Base-by-base conservation (phyloP, 2,113 vertebrate genomes). In the Sebastes fasciatus region DNA sequence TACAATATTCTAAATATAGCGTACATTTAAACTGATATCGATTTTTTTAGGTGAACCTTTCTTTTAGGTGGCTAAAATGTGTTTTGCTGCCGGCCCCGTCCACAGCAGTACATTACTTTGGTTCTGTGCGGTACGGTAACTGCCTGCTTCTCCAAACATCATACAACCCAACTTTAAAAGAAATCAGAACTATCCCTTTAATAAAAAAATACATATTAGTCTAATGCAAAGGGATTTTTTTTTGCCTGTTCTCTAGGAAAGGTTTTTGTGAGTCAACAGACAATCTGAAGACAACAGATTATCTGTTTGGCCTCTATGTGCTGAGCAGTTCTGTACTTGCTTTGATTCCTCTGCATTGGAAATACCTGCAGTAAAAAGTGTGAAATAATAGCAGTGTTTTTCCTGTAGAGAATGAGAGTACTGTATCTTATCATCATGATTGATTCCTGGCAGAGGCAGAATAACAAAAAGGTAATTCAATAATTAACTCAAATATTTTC, bases 391-490 rank as follows among this genome's bases (percentile, higher is more conserved):
- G 26, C 8, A 58, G 19, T 8, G 34, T 48, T 51, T 63, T 55
- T 34, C 16, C 63, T 34, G 16, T 43, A 14, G 51, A 73, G 1
- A 0, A 34, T 16, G 16, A 75, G 45, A 23, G 9, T 23, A n/a
- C 26, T 52, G 52, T 43, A 71, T 70, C 77, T 60, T 43, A 79
- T 77, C 45, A 68, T 74, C 40, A 23, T 68, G 57, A 45, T 34
- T 81, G 46, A 85, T 74, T 84, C 23, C 58, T 65, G 10, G 45
- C 63, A 43, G 51, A 49, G 46, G 23, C 34, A 76, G 75, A 84
- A 82, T 57, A 79, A 26, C 34, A 76, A 84, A 82, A 68, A 70
- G 51, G n/a, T 21, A 57, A 46, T 65, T 82, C 23, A 60, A 73
- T 63, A 49, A 45, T 73, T 71, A 83, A 46, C 40, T 68, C 42